Base-by-base conservation (phyloP, 2,888 invertebrate genomes). In the Dorcus parallelipipedus region DNA sequence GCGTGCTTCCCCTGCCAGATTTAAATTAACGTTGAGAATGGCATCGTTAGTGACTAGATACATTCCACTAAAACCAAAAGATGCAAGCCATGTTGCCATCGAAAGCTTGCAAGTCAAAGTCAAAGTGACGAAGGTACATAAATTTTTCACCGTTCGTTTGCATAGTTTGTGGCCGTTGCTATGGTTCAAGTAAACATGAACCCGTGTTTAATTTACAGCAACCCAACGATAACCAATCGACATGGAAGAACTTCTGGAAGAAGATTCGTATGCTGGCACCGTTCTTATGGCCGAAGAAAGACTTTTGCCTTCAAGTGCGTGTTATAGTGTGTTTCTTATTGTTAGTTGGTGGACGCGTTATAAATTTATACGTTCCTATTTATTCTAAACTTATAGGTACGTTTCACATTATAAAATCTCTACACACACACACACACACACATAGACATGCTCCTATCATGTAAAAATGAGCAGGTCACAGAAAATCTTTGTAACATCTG, bases 241-340 rank as follows among this genome's bases (percentile, higher is more conserved):
- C 93, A 40, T 94, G 93, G 83, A 82, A 82, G 57, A 91, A 91
- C 79, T 85, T 87, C 3, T 89, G 87, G 82, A 83, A 84, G 69
- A 96, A 96, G 77, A 75, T 93, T 9, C 86, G 86, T 68, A 87
- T 86, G 3, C 83, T 98, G 45, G 80, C 90, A 62, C 97, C 97
- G 1, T 97, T 95, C 80, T 80, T 98, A 38, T 99, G 98, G 98
- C 98, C 98, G 0, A 89, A 87, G 70, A 92, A 89, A 68, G 90
- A 89, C 73, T 53, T 80, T 17, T 69, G 82, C 7, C 82, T 98
- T 3, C 97, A 98, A 78, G 67, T 91, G 0, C 82, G 90, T 58
- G 96, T 98, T 1, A 58, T 95, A 14, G 71, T 93, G 56, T 97
- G 97, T 77, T 83, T 98, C 41, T 5, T 84, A 0, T 79, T 94